Evolutionary conservation across 2,797 vertebrate genomes (phyloP).

Genomic region (Antennarius maculatus): DNA sequence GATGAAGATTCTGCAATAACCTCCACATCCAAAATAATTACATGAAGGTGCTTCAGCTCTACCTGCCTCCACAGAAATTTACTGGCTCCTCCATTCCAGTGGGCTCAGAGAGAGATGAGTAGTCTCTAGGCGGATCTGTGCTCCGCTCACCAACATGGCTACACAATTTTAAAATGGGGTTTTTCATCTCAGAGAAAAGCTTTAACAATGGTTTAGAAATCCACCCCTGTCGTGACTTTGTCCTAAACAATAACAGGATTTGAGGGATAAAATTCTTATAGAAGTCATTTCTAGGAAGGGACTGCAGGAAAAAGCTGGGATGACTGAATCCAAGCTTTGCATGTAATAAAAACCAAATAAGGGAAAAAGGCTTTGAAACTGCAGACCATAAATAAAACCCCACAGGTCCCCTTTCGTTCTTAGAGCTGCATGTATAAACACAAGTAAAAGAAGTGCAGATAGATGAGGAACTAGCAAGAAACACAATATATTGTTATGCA

Average conservation of each 20-base stretch:
- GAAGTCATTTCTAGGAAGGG: background rate
- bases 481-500: background rate
- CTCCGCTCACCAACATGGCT: background rate
- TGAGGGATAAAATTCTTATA: background rate
- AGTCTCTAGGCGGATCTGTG: slow-evolving; percentile 44
- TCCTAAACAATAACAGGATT: too few relatives aligned
- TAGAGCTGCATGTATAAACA: background rate
- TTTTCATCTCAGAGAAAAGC: background rate
- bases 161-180: background rate
- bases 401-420: background rate
- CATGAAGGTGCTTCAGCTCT: slow-evolving; percentile 30
- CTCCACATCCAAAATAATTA: slow-evolving; percentile 35
- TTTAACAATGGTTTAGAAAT: too few relatives aligned
- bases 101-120: slow-evolving; percentile 24
- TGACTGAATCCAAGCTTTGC: background rate
- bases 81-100: slow-evolving; percentile 11
- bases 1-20: slow-evolving; percentile 47
- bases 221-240: background rate
- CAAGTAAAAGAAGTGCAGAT: background rate
- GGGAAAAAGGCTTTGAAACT: slow-evolving; percentile 16
- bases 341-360: slow-evolving; percentile 17
- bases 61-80: slow-evolving; percentile 40
- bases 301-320: background rate
- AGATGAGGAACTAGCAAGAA: background rate
- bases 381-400: background rate